Percentiles rank a stretch among this genome's conserved stretches.
These are phyloP conservation scores for Aphis craccivora DNA, from an alignment of 1,140 invertebrate species.

Conservation along the genomic window DNA sequence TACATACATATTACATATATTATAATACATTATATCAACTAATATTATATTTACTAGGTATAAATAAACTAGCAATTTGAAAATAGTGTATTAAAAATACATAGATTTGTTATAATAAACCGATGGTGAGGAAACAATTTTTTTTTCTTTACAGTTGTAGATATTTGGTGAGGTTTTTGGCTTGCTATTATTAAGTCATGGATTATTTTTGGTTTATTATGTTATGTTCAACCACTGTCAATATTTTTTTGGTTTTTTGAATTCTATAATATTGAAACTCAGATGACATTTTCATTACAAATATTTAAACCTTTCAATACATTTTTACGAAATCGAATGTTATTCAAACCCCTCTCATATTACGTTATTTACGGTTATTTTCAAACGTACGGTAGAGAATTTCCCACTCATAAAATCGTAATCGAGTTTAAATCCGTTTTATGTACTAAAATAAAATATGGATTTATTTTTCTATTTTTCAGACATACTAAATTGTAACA, in stretches of 20 bases:
- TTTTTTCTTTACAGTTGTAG: background rate
- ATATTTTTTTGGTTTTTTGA: background rate
- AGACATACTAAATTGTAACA: background rate
- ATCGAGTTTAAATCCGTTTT: conserved; percentile 52
- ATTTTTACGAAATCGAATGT: conserved; percentile 9
- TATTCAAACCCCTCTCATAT: background rate
- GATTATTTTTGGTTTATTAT: background rate
- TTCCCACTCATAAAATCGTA: conserved; percentile 38
- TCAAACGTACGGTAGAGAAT: background rate
- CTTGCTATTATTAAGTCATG: background rate
- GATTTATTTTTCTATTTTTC: background rate
- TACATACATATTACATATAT: no score
- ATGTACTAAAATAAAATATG: conserved; percentile 45
- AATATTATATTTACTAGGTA: background rate
- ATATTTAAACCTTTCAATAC: background rate
- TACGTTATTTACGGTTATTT: conserved; percentile 14
- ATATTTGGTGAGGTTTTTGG: background rate
- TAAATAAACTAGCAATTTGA: background rate
- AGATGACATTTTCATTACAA: background rate
- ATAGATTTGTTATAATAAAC: background rate
- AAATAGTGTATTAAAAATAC: background rate
- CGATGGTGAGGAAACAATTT: background rate
- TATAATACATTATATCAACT: no score
- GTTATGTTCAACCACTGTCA: background rate
- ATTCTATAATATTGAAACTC: background rate